Conservation (phyloP, 2,113 vertebrate species). For the Lophura nycthemera region DNA sequence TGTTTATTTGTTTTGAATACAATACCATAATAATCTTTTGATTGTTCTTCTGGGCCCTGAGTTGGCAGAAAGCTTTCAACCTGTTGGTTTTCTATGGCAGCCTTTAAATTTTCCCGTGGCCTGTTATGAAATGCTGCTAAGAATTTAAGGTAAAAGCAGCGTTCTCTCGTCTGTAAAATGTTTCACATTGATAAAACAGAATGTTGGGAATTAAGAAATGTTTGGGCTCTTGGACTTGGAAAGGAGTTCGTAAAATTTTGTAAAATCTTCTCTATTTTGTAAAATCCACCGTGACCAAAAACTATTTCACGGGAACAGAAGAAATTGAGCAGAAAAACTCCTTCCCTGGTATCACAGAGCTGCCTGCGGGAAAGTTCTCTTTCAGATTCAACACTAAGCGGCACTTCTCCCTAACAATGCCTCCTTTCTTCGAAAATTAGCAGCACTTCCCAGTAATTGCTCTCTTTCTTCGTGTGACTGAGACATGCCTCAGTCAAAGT, state of each 20-base stretch:
- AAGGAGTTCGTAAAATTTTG: background rate
- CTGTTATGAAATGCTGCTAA: background rate
- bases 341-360: background rate
- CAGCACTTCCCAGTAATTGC: background rate
- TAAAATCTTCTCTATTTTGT: background rate
- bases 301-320: background rate
- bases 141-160: background rate
- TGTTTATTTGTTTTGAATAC: background rate
- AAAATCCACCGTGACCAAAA: fast-evolving
- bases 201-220: background rate
- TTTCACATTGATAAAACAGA: background rate
- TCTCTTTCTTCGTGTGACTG: background rate
- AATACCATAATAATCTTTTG: background rate
- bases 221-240: background rate
- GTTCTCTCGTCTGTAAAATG: background rate
- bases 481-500: background rate
- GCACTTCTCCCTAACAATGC: background rate
- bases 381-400: background rate
- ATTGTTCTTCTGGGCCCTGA: background rate
- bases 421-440: background rate
- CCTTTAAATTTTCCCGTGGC: background rate
- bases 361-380: fast-evolving
- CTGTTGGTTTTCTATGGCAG: background rate
- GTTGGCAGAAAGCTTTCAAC: background rate
- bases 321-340: background rate